Base-by-base conservation (phyloP, 2,113 vertebrate genomes). In the Steatornis caripensis region DNA sequence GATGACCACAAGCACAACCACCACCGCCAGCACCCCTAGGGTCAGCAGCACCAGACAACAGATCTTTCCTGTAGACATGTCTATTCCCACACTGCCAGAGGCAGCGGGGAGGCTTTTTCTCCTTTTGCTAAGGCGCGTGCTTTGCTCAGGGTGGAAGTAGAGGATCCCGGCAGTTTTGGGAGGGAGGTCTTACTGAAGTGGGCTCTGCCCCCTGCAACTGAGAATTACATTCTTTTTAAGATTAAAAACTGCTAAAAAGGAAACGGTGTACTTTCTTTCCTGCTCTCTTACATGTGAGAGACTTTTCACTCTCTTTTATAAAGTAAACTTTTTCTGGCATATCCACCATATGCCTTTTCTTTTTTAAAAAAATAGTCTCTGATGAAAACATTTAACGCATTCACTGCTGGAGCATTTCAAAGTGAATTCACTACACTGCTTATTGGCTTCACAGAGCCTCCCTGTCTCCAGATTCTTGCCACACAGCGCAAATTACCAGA, bases 31-130 rank as follows among this genome's bases (percentile, higher is more conserved):
- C 62, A 58, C 60, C 0, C 34, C 90, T 1, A 97, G 64, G 12
- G 48, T 22, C 51, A 97, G 77, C 62, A 98, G 94, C 75, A 78
- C 16, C 74, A 97, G 48, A 6, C 92, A 96, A 11, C 92, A 95
- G 75, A 93, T 11, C 81, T 58, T 93, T 22, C 82, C 92, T 5
- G 69, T 34, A 19, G 74, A 49, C 95, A 97, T 96, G 70, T 26
- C 80, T 72, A 0, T 24, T 39, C 61, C 43, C 0, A 5, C 1
- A 10, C 37, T 4, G 14, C 43, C 3, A 2, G 24, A 45, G 54
- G 49, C 48, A 32, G 61, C 57, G 5, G 71, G 5, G 5, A 64
- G 17, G 51, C 45, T 81, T 70, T 7, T 17, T 0, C 9, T 55
- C 20, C 87, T n/a, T 17, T 8, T 7, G 27, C 4, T 4, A 86